A percentile compares a stretch with the other conserved stretches of the same genome.
Conservation (phyloP, 2,113 vertebrate species). For the Passer domesticus region DNA sequence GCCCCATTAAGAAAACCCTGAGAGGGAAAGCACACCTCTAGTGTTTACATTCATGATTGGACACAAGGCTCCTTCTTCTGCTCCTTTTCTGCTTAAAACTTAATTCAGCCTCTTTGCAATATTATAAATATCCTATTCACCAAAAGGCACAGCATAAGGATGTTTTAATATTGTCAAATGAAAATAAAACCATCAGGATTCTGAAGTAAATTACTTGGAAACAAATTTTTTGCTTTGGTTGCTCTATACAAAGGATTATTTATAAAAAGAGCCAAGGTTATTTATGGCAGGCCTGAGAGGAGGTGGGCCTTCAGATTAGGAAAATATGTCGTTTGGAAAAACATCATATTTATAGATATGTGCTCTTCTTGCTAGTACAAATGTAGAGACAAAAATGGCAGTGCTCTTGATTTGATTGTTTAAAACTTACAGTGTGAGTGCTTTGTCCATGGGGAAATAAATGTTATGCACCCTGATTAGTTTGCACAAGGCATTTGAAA, state of each 20-base stretch:
- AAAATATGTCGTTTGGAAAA: background rate
- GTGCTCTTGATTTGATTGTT: background rate
- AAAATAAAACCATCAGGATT: background rate
- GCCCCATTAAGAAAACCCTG: background rate
- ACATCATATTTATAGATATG: background rate
- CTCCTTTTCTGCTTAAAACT: background rate
- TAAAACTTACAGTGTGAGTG: background rate
- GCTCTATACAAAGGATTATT: background rate
- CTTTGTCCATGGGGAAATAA: background rate
- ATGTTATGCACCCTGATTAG: accelerated
- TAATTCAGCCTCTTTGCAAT: background rate
- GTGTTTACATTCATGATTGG: accelerated
- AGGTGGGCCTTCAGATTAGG: background rate
- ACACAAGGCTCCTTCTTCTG: background rate
- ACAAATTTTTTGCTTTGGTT: background rate
- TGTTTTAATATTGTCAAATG: background rate
- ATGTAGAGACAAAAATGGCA: background rate
- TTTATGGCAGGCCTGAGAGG: background rate
- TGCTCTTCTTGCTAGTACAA: background rate
- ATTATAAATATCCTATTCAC: background rate
- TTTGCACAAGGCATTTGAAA: background rate
- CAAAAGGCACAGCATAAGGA: background rate
- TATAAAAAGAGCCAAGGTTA: background rate
- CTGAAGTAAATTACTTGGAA: background rate
- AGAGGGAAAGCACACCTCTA: background rate